Percentiles rank a stretch among this genome's conserved stretches.
Evolutionary conservation across 2,113 vertebrate genomes (phyloP).

Genomic region (Phalacrocorax pelagicus): DNA sequence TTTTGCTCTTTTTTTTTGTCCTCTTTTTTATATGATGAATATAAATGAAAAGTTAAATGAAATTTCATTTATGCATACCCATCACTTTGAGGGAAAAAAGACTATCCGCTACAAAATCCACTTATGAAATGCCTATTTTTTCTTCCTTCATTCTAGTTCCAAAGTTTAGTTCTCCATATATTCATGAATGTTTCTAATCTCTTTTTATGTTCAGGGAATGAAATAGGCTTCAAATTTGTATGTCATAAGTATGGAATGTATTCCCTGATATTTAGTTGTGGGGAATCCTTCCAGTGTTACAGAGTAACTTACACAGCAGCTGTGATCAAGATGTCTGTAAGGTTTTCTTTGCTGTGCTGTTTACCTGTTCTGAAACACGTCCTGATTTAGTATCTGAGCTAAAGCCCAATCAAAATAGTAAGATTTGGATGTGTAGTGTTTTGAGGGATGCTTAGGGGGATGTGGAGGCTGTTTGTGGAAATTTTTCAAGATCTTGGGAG

Average conservation of each 20-base stretch:
- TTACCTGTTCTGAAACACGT: conserved; percentile 44
- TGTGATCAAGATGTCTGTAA: conserved; percentile 64
- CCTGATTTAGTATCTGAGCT: background rate
- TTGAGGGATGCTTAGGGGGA: background rate
- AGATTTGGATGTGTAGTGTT: background rate
- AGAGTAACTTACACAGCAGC: conserved; percentile 30
- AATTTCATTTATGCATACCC: background rate
- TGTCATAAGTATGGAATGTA: conserved; percentile 68
- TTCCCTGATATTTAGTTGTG: conserved; percentile 44
- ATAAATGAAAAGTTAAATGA: background rate
- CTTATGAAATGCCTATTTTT: background rate
- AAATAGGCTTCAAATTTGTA: conserved; percentile 44
- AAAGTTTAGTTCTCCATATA: background rate
- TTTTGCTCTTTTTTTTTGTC: background rate
- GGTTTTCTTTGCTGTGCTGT: conserved; percentile 12
- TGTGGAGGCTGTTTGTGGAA: background rate
- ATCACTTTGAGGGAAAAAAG: background rate
- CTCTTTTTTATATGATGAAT: background rate
- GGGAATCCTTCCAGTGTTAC: conserved; percentile 52
- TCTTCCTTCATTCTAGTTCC: background rate
- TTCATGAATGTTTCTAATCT: conserved; percentile 58
- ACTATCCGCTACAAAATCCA: background rate
- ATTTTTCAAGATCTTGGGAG: background rate
- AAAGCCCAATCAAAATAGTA: background rate
- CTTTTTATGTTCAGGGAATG: conserved; percentile 43